Evolutionary conservation across 1,140 invertebrate genomes (phyloP).

Genomic region (Agrilus planipennis): DNA sequence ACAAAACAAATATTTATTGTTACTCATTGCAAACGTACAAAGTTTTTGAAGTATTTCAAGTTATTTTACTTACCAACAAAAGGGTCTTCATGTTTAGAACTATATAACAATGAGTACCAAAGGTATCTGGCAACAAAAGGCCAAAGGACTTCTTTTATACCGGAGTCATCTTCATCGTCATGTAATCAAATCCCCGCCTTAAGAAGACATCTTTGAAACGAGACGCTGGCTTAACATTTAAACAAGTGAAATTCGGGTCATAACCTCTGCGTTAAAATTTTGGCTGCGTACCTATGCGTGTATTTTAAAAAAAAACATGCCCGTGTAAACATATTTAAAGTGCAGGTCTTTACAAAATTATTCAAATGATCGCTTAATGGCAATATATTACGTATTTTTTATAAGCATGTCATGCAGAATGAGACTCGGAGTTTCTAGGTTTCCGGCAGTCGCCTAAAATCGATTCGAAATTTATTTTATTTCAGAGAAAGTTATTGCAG

Average conservation of each 20-base stretch:
- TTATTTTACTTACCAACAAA: constrained; percentile 8
- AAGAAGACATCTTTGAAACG: constrained; percentile 9
- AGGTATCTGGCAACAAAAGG: background rate
- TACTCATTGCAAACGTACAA: background rate
- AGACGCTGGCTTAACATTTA: constrained; percentile 9
- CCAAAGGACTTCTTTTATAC: constrained; percentile 8
- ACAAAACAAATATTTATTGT: background rate
- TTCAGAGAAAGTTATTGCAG: too few species aligned
- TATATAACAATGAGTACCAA: background rate
- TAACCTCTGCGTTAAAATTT: too few species aligned
- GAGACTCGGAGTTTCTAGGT: too few species aligned
- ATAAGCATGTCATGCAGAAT: too few species aligned
- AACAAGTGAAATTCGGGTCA: constrained; percentile 14
- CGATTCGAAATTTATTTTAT: too few species aligned
- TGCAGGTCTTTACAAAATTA: too few species aligned
- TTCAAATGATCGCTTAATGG: too few species aligned
- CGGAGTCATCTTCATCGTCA: constrained; percentile 4
- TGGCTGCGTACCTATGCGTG: too few species aligned
- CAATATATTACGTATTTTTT: too few species aligned
- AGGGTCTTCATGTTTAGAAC: constrained; percentile 6
- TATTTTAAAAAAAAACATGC: too few species aligned
- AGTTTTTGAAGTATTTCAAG: background rate
- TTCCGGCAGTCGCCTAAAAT: too few species aligned
- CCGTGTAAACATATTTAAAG: too few species aligned
- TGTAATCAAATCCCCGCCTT: constrained; percentile 10